Evolutionary conservation across 2,797 vertebrate genomes (phyloP).

Genomic region (Clarias laeviceps): DNA sequence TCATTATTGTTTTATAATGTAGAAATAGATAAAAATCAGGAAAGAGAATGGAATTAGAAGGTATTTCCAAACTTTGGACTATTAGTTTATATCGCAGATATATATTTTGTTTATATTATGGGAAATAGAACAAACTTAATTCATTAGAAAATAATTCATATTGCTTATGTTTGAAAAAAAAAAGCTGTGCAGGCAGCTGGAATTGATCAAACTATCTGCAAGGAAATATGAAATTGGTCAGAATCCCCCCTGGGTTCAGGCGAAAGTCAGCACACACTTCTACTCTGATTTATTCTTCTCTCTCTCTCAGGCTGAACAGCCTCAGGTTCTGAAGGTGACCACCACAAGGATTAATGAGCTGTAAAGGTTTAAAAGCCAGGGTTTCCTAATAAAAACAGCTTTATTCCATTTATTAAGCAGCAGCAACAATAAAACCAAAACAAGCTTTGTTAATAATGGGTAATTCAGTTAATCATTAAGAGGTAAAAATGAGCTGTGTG

Average conservation of each 20-base stretch:
- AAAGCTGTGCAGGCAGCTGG: background rate
- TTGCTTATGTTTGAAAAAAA: background rate
- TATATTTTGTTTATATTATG: background rate
- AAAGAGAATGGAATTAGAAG: too few species aligned
- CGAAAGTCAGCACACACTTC: background rate
- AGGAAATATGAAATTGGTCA: background rate
- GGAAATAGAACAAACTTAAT: background rate
- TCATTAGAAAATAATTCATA: background rate
- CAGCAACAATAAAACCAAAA: background rate
- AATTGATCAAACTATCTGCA: background rate
- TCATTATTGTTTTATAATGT: too few species aligned
- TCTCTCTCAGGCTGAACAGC: constrained; percentile 15
- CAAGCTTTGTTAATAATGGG: background rate
- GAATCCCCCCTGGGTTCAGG: background rate
- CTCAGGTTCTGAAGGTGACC: constrained; percentile 18
- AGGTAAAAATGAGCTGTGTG: background rate
- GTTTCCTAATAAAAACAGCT: background rate
- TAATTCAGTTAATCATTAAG: background rate
- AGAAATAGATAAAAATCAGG: too few species aligned
- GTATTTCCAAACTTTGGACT: too few species aligned
- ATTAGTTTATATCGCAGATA: too few species aligned
- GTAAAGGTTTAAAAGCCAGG: constrained; percentile 1
- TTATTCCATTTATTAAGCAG: background rate
- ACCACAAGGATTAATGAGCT: background rate
- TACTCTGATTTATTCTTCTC: constrained; percentile 1